Conservation (phyloP, 2,113 vertebrate genomes). For the Dicerorhinus sumatrensis region DNA sequence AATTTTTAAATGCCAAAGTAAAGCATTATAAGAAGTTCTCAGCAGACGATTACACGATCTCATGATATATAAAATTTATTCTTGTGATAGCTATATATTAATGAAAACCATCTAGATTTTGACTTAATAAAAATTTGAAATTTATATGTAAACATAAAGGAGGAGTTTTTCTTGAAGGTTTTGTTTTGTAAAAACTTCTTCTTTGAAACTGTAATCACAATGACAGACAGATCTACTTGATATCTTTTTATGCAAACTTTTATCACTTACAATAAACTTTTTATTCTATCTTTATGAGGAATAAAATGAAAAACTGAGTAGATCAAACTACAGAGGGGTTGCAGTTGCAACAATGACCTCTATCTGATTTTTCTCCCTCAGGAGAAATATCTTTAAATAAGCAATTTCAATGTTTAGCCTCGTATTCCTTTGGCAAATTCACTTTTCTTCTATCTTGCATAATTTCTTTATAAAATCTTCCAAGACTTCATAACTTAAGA, state of each 20-base stretch:
- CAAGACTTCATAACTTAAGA: conserved; percentile 18
- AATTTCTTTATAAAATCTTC: conserved; percentile 53
- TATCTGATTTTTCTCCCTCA: conserved; percentile 26
- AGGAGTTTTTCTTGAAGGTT: background rate
- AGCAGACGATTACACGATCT: background rate
- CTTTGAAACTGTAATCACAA: conserved; percentile 29
- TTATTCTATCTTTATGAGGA: conserved; percentile 45
- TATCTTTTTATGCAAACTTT: conserved; percentile 50
- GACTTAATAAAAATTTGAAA: conserved; percentile 18
- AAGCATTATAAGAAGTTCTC: conserved; percentile 25
- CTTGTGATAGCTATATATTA: background rate
- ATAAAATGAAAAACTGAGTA: conserved; percentile 54
- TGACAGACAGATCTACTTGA: background rate
- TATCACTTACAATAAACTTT: conserved; percentile 39
- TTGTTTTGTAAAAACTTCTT: background rate
- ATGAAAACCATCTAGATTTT: background rate
- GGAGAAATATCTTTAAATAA: conserved; percentile 65
- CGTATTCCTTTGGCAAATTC: conserved; percentile 65
- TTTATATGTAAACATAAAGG: background rate
- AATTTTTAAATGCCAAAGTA: background rate
- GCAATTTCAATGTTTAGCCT: conserved; percentile 68
- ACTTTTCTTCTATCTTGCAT: conserved; percentile 65
- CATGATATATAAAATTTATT: background rate
- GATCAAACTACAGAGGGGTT: conserved; percentile 35
- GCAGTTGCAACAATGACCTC: conserved; percentile 54